phyloP scores from a whole-genome alignment of 1,140 invertebrate genomes.

The Thereuonema tuberculata region DNA sequence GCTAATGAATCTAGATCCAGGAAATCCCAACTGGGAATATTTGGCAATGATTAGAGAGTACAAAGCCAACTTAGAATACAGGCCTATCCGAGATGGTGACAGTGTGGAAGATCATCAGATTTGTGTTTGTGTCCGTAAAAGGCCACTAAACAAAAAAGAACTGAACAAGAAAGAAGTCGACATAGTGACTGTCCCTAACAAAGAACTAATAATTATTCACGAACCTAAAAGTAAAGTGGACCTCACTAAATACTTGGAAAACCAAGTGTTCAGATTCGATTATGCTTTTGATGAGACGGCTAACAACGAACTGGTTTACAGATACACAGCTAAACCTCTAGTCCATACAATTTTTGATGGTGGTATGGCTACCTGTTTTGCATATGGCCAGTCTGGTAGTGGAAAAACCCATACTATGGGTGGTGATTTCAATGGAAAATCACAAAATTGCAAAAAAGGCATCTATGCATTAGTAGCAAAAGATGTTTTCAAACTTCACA shows the following conservation, averaged over 20 bases:
- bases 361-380: constrained; percentile 95
- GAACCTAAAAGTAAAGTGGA: constrained; percentile 97
- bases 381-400: constrained; percentile 89
- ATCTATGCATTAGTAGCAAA: constrained; percentile 77
- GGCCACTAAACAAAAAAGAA: constrained; percentile 92
- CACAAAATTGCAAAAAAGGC: constrained; percentile 71
- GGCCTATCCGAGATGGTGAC: constrained; percentile 72
- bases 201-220: constrained; percentile 90
- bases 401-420: constrained; percentile 87
- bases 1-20: constrained; percentile 80
- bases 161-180: constrained; percentile 75
- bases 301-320: constrained; percentile 90
- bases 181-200: constrained; percentile 90
- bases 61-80: constrained; percentile 71
- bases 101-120: constrained; percentile 91
- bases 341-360: constrained; percentile 91
- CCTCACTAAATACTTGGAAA: constrained; percentile 96
- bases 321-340: constrained; percentile 81
- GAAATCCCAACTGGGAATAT: constrained; percentile 97
- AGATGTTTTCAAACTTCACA: constrained; percentile 74
- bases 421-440: constrained; percentile 66
- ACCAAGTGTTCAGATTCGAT: constrained; percentile 96
- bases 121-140: constrained; percentile 92
- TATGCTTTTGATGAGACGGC: constrained; percentile 96
- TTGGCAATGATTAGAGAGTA: constrained; percentile 93